Percentiles rank a stretch among this genome's conserved stretches.
These are phyloP conservation scores for Dryobota labecula DNA, from an alignment of 2,888 invertebrate species.

Conservation along the genomic window DNA sequence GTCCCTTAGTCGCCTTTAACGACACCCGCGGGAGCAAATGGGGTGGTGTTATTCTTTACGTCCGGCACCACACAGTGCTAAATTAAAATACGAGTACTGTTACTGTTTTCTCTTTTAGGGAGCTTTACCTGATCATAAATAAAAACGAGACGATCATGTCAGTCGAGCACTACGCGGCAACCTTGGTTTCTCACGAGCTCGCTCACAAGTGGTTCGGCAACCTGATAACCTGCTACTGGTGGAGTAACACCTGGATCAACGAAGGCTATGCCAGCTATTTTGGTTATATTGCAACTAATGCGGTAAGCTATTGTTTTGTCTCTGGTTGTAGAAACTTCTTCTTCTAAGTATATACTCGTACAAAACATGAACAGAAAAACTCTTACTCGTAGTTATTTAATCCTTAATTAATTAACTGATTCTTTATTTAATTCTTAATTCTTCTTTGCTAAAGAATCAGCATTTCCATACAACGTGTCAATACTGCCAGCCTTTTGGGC, in stretches of 20 bases:
- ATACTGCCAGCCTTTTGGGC: too few species aligned
- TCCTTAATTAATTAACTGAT: too few species aligned
- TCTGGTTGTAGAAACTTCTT: background rate
- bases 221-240: conserved; percentile 93
- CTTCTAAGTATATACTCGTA: too few species aligned
- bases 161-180: conserved; percentile 86
- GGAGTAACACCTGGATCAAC: conserved; percentile 94
- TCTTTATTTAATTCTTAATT: too few species aligned
- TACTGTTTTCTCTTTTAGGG: conserved; percentile 74
- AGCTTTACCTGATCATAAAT: conserved; percentile 81
- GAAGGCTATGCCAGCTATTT: conserved; percentile 94
- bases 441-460: too few species aligned
- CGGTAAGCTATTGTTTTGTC: conserved; percentile 65
- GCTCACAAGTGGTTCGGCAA: conserved; percentile 96
- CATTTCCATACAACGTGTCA: too few species aligned
- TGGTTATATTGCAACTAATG: conserved; percentile 90
- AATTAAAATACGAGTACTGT: background rate
- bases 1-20: too few species aligned
- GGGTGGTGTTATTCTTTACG: too few species aligned
- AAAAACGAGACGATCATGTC: conserved; percentile 83
- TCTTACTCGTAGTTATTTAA: too few species aligned
- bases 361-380: too few species aligned
- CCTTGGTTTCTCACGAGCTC: conserved; percentile 90
- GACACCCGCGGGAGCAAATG: too few species aligned
- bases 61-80: too few species aligned